Base-by-base conservation (phyloP, 2,797 vertebrate species). In the Bryconaethiops microstoma region DNA sequence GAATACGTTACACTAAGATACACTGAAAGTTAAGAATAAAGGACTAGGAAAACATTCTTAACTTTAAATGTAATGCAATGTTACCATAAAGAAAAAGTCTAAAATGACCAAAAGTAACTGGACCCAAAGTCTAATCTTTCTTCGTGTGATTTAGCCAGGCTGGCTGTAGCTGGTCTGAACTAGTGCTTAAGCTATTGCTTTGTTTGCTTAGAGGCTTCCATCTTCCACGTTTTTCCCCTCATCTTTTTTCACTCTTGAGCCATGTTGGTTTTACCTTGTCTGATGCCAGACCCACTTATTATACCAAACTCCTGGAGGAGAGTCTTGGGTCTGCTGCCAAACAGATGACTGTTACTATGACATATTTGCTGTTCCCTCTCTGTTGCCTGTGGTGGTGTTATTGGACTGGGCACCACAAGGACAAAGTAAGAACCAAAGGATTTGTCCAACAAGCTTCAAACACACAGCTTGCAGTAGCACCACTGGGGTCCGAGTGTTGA, bases 401-500 rank as follows among this genome's bases (percentile, higher is more conserved):
- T 85, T 86, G 79, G 78, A 82, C 75, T 70, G 67, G 70, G 80
- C 81, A 82, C 77, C 59, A 64, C 80, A 88, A 88, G 87, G 87
- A 82, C 85, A 86, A 83, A 86, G 84, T 73, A 82, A 84, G 70
- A 83, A 85, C 65, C 82, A 82, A 80, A 83, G 71, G 82, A 83
- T 87, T 87, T 85, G 84, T 87, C 82, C 82, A 85, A 85, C 80
- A 80, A 83, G 82, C 82, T 84, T 85, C 82, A 85, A 87, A 85
- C 79, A 83, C 72, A 79, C 52, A 83, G 65, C 70, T 65, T 62
- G 74, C 71, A 67, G 76, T 80, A 48, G 63, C 54, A 55, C 71
- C 77, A 75, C 76, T 65, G 45, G 79, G 74, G 73, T 82, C 75
- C 69, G 54, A 57, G 63, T 60, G 62, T 69, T 21, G 68, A 70